phyloP scores from a whole-genome alignment of 2,888 invertebrate species.

The Germaria angustata region DNA sequence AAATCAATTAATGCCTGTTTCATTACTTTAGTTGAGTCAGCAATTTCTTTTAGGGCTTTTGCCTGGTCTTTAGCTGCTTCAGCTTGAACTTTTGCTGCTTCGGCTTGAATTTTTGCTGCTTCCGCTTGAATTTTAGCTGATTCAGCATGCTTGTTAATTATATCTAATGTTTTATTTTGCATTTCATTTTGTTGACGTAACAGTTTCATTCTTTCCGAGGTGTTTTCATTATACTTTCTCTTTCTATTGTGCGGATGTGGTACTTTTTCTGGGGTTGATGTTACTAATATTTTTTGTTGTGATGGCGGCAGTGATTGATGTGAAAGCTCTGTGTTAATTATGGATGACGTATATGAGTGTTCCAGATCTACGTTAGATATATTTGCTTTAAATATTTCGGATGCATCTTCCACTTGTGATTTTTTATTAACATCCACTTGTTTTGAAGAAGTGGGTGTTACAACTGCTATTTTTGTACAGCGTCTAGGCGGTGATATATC shows the following conservation, averaged over 20 bases:
- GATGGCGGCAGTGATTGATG: neutral
- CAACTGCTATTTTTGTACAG: neutral
- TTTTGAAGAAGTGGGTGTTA: too few relatives aligned
- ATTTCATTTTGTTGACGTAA: slow-evolving; percentile 3
- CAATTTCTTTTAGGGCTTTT: neutral
- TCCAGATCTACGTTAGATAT: too few relatives aligned
- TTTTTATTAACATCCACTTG: too few relatives aligned
- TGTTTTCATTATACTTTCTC: neutral
- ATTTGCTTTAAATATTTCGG: too few relatives aligned
- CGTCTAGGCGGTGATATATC: too few relatives aligned
- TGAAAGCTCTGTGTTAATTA: neutral
- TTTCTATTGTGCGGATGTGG: neutral
- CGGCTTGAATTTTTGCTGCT: slow-evolving; percentile 16
- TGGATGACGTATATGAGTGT: too few relatives aligned
- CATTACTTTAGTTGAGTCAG: neutral
- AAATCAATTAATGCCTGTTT: neutral
- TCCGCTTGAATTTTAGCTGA: neutral
- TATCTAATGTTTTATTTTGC: neutral
- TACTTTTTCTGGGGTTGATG: neutral
- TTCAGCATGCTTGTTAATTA: neutral
- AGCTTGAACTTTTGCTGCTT: slow-evolving; percentile 1
- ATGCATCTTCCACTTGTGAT: neutral
- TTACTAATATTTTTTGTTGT: slow-evolving; percentile 1
- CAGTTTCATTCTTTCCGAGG: neutral
- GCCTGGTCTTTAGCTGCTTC: neutral